Evolutionary conservation across 2,797 vertebrate species (phyloP), one percentile per base, ranked within the genome.

Genomic region (Urophycis tenuis): DNA sequence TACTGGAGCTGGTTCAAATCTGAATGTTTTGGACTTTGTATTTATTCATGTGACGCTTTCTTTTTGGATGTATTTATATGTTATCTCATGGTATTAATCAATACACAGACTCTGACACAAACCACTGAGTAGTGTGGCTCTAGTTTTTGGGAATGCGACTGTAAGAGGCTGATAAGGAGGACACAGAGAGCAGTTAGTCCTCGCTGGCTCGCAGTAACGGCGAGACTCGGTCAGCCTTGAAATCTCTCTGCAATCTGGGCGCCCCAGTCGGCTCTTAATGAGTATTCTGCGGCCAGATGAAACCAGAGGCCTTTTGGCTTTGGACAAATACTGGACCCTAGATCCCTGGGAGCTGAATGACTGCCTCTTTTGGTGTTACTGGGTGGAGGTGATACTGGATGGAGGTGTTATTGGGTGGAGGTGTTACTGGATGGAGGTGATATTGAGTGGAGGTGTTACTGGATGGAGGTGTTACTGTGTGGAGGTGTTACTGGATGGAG

Each of bases 151-250:
- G 32, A 73, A 75, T 70, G 32, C n/a, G 79, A 75, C 39, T 60
- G 53, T 36, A 53, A 49, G 80, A 39, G 81, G 69, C 49, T 5
- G 12, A 53, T 82, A 83, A 84, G 81, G 77, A 73, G 82, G 71
- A 84, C 76, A 83, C 64, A 79, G 78, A 81, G 80, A 78, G 53
- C 74, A 72, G 81, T 83, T 82, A 79, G 72, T 81, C 72, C 77
- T 74, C 85, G 77, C 74, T 72, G 78, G 78, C 64, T 35, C n/a
- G 41, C 77, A 81, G 80, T 49, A 84, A 74, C 81, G 75, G 70
- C 25, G n/a, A 67, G 79, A 77, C 73, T 82, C 77, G 73, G n/a
- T 74, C 77, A 67, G 53, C 73, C 31, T 22, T 74, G 71, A 73
- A 60, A 17, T 71, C 69, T 70, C 17, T n/a, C 8, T 32, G 34